These are phyloP conservation scores for Nannobrachium achirus DNA, from an alignment of 2,113 vertebrate genomes.

Conservation along the genomic window DNA sequence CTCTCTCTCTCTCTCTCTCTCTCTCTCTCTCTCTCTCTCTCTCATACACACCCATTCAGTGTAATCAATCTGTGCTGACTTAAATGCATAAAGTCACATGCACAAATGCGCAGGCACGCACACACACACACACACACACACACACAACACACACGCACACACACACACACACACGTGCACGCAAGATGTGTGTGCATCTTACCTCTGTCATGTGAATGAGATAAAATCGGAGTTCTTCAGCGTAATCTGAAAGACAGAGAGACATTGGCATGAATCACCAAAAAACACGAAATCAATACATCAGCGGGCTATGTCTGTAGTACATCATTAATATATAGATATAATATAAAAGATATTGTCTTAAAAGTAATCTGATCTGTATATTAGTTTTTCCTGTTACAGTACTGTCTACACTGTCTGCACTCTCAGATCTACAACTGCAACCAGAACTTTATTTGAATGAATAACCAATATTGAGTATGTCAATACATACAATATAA, in stretches of 20 bases:
- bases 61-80: background rate
- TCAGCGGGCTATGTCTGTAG: too few relatives aligned
- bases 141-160: background rate
- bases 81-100: background rate
- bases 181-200: conserved; percentile 55
- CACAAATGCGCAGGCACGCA: background rate
- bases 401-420: too few relatives aligned
- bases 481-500: too few relatives aligned
- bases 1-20: background rate
- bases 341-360: too few relatives aligned
- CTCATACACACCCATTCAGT: background rate
- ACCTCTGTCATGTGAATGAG: conserved; percentile 83
- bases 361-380: too few relatives aligned
- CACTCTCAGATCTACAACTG: too few relatives aligned
- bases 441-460: too few relatives aligned
- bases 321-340: too few relatives aligned
- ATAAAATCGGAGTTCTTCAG: conserved; percentile 77
- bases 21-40: background rate
- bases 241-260: conserved; percentile 70
- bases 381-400: background rate
- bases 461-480: too few relatives aligned
- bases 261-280: background rate
- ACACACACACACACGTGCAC: background rate
- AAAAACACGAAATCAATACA: too few relatives aligned
- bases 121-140: conserved; percentile 4